Conservation (phyloP, 2,888 invertebrate genomes). For the Metacarcinus magister region DNA sequence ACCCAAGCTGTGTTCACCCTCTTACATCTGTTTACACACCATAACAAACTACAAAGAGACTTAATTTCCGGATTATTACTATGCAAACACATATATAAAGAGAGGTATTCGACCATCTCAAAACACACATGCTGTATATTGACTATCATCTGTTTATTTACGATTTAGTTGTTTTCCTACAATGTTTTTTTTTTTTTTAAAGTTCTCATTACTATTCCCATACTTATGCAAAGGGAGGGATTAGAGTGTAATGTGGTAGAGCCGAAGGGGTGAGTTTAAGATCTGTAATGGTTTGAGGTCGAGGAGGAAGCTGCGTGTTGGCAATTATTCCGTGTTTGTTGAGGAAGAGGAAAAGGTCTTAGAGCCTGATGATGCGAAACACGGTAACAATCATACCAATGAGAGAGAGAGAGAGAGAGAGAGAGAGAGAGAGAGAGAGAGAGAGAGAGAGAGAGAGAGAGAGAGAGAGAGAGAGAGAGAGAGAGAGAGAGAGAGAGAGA, state of each 20-base stretch:
- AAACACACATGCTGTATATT: background rate
- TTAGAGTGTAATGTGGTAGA: too few species aligned
- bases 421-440: conserved; percentile 26
- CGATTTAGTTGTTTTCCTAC: background rate
- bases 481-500: conserved; percentile 21
- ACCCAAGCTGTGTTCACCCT: background rate
- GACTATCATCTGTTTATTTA: background rate
- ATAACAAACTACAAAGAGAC: background rate
- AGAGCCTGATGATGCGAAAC: background rate
- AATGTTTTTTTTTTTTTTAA: too few species aligned
- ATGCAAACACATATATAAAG: background rate
- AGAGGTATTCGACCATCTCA: background rate
- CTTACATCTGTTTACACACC: background rate
- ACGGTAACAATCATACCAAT: background rate
- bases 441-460: conserved; percentile 26
- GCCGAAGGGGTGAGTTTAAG: too few species aligned
- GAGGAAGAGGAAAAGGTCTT: background rate
- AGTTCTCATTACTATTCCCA: too few species aligned
- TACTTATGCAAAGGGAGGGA: too few species aligned
- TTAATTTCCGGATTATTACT: background rate
- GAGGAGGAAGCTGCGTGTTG: background rate
- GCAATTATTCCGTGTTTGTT: background rate
- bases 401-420: background rate
- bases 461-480: conserved; percentile 26
- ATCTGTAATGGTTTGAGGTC: too few species aligned